These are phyloP conservation scores for Nebria ingens DNA, from an alignment of 1,140 invertebrate species.

Conservation along the genomic window DNA sequence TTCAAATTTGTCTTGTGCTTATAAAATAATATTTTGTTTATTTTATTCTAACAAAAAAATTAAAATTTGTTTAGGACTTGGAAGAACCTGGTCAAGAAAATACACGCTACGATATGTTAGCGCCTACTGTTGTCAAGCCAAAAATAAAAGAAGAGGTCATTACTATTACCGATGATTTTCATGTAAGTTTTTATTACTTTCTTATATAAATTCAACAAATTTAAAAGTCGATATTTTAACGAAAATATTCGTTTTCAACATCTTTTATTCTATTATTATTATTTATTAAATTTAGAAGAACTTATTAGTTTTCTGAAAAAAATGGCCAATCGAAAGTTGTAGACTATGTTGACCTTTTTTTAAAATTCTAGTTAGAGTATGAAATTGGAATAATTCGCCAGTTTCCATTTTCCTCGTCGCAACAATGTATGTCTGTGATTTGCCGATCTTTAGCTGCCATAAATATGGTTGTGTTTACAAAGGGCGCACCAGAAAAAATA, in stretches of 20 bases:
- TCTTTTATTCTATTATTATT: too few relatives aligned
- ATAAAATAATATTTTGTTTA: background rate
- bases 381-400: constrained; percentile 77
- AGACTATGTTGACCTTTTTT: too few relatives aligned
- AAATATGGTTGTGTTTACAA: constrained; percentile 75
- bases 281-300: too few relatives aligned
- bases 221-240: too few relatives aligned
- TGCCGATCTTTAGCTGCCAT: constrained; percentile 62
- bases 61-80: constrained; percentile 39
- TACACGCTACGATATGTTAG: constrained; percentile 76
- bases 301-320: too few relatives aligned
- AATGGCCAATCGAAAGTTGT: too few relatives aligned
- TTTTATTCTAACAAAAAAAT: constrained; percentile 10
- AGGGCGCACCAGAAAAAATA: constrained; percentile 89
- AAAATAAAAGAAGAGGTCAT: constrained; percentile 18
- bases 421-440: constrained; percentile 88
- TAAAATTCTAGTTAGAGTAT: constrained; percentile 23
- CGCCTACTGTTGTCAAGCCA: constrained; percentile 75
- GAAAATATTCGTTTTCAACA: too few relatives aligned
- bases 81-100: constrained; percentile 84
- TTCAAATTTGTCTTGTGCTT: background rate
- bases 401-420: constrained; percentile 82
- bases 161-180: too few relatives aligned
- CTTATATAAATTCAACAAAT: too few relatives aligned
- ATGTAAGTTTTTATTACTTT: too few relatives aligned